Conservation (phyloP, 2,113 vertebrate species). For the Litocranius walleri region DNA sequence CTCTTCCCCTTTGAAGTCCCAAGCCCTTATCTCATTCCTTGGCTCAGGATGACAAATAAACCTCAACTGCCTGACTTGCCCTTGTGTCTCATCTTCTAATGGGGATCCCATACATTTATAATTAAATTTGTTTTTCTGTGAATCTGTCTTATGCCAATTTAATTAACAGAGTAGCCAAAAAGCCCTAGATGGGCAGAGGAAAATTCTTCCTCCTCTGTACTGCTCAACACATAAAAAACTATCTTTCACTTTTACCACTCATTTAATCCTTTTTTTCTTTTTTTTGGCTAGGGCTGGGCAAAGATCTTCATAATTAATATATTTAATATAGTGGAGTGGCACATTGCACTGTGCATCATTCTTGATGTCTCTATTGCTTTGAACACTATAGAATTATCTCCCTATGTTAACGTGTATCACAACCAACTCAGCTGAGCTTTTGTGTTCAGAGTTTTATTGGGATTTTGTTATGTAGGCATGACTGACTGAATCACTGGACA, state of each 20-base stretch:
- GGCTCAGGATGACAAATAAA: neutral
- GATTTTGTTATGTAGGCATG: neutral
- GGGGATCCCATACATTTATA: neutral
- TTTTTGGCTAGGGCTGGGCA: neutral
- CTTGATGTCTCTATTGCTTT: neutral
- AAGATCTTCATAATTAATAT: neutral
- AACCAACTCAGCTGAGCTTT: neutral
- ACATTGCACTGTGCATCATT: neutral
- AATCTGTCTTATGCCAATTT: neutral
- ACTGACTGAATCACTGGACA: neutral
- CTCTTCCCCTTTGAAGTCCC: neutral
- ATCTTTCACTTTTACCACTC: neutral
- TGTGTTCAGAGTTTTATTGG: neutral
- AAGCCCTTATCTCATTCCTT: neutral
- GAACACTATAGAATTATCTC: neutral
- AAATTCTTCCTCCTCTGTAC: neutral
- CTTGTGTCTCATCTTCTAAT: neutral
- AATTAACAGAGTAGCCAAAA: neutral
- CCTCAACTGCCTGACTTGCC: neutral
- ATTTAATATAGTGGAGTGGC: neutral
- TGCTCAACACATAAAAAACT: neutral
- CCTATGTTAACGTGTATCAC: neutral
- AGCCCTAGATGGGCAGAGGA: neutral
- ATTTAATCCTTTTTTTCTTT: neutral
- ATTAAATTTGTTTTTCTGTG: neutral